phyloP scores from a whole-genome alignment of 1,140 invertebrate genomes.

The Grapholita molesta region DNA sequence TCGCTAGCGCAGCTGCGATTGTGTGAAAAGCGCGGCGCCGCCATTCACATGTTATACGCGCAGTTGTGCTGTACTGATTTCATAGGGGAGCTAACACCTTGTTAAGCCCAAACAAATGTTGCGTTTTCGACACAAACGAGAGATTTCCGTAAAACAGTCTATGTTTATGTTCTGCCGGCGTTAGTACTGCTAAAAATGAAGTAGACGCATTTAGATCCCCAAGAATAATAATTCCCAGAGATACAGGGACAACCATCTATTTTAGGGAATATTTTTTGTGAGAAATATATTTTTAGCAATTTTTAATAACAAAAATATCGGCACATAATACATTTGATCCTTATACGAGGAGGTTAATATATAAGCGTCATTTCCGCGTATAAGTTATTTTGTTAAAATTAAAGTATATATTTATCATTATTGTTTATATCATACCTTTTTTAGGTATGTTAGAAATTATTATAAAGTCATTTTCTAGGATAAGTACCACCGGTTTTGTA shows the following conservation, averaged over 20 bases:
- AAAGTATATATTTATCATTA: no score
- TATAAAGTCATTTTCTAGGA: no score
- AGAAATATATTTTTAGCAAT: background rate
- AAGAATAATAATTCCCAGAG: background rate
- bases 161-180: background rate
- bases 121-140: constrained; percentile 4
- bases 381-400: no score
- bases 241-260: background rate
- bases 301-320: no score
- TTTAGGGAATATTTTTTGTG: background rate
- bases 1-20: constrained; percentile 48
- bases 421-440: no score
- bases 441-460: no score
- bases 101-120: constrained; percentile 20
- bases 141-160: background rate
- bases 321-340: no score
- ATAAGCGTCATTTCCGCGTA: no score
- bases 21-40: constrained; percentile 60
- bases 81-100: constrained; percentile 46
- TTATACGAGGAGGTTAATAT: no score
- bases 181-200: background rate
- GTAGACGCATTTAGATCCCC: background rate
- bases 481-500: no score
- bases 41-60: constrained; percentile 65
- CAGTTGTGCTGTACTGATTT: constrained; percentile 33